Conservation (phyloP, 2,888 invertebrate species). For the Drosophila planitibia region DNA sequence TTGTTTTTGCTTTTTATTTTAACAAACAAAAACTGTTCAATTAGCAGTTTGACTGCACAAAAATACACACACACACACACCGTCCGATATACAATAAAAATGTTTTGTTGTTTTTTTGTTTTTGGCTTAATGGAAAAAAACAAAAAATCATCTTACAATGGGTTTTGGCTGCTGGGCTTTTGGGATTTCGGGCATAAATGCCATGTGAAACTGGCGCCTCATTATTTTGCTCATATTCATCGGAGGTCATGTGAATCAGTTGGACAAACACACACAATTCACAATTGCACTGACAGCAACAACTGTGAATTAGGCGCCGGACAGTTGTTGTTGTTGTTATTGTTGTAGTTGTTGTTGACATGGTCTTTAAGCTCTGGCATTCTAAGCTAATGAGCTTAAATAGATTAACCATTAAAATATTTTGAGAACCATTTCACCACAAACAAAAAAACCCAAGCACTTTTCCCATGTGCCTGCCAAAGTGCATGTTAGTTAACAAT, state of each 20-base stretch:
- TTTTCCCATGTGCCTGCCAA: background rate
- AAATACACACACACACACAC: conserved; percentile 13
- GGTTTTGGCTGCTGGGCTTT: conserved; percentile 12
- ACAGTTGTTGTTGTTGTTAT: conserved; percentile 4
- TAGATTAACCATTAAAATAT: background rate
- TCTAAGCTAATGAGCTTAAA: background rate
- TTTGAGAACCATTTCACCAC: background rate
- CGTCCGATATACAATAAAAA: conserved; percentile 14
- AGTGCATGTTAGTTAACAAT: background rate
- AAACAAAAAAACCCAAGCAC: background rate
- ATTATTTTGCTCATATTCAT: conserved; percentile 19
- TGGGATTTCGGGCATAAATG: conserved; percentile 18
- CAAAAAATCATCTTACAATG: conserved; percentile 27
- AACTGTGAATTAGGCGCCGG: conserved; percentile 4
- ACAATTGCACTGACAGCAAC: conserved; percentile 13
- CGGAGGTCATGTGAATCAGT: conserved; percentile 69
- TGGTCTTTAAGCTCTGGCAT: background rate
- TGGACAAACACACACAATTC: conserved; percentile 39
- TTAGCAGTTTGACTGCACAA: conserved; percentile 56
- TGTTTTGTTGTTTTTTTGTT: background rate
- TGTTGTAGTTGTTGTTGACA: background rate
- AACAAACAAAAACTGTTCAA: conserved; percentile 63
- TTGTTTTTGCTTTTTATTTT: conserved; percentile 47
- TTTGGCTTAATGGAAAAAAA: background rate
- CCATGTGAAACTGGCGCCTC: conserved; percentile 27